Conservation (phyloP, 1,140 invertebrate species). For the Sogatella furcifera region DNA sequence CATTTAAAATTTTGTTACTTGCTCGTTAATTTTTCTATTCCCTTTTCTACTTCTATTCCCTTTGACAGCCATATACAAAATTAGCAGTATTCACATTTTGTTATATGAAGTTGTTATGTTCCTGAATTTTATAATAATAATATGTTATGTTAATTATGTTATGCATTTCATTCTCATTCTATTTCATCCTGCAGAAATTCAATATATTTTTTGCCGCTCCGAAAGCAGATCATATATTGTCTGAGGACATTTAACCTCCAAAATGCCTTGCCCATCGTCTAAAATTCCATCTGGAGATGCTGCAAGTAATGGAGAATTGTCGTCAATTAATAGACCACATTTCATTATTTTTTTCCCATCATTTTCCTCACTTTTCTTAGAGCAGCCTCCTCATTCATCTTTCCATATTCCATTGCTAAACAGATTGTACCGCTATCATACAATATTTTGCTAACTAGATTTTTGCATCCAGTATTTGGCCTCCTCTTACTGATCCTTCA, state of each 20-base stretch:
- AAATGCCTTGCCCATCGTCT: background rate
- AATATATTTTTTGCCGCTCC: background rate
- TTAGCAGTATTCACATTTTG: too few relatives aligned
- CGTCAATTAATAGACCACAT: background rate
- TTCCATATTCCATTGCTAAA: background rate
- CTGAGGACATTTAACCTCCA: background rate
- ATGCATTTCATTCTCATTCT: too few relatives aligned
- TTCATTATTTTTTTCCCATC: background rate
- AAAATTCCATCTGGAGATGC: background rate
- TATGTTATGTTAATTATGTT: too few relatives aligned
- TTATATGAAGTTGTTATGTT: too few relatives aligned
- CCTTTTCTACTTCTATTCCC: too few relatives aligned
- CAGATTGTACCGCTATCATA: slow-evolving; percentile 6
- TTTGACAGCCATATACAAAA: too few relatives aligned
- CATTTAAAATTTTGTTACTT: too few relatives aligned
- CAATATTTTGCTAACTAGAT: slow-evolving; percentile 22
- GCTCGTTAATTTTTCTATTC: too few relatives aligned
- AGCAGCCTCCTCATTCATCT: background rate
- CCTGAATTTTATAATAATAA: too few relatives aligned
- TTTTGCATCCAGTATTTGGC: slow-evolving; percentile 18
- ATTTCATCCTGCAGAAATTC: too few relatives aligned
- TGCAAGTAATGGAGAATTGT: background rate
- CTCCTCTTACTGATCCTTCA: slow-evolving; percentile 26
- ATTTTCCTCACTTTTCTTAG: background rate
- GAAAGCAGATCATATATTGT: background rate